A percentile compares a stretch with the other conserved stretches of the same genome.
phyloP scores from a whole-genome alignment of 2,797 vertebrate species.

The Bryconaethiops microstoma region DNA sequence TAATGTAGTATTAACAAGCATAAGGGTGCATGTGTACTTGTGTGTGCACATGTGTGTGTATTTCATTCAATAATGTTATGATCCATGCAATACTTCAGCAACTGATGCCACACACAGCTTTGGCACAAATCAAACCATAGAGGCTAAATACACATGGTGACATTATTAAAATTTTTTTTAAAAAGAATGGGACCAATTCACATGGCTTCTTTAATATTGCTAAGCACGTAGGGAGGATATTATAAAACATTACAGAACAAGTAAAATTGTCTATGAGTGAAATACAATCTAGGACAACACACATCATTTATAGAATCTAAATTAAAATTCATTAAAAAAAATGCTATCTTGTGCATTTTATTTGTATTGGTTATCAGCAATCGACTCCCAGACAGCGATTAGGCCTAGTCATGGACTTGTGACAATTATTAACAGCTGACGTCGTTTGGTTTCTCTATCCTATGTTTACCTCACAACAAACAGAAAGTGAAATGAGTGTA shows the following conservation, averaged over 20 bases:
- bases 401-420: no score
- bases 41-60: constrained; percentile 37
- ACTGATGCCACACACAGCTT: background rate
- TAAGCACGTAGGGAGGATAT: no score
- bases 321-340: background rate
- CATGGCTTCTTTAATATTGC: background rate
- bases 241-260: no score
- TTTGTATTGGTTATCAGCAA: background rate
- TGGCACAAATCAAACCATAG: background rate
- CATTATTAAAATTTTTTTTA: no score
- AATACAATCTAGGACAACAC: background rate
- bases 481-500: no score
- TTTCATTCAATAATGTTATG: constrained; percentile 21
- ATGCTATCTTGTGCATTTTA: background rate
- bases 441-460: no score
- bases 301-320: background rate
- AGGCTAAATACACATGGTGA: constrained; percentile 18
- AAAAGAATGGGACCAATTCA: constrained; percentile 11
- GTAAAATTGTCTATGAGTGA: background rate
- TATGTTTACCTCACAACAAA: no score
- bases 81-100: constrained; percentile 5
- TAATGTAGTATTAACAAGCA: constrained; percentile 30
- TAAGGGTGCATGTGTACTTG: background rate
- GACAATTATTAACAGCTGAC: no score
- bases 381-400: no score